phyloP scores from a whole-genome alignment of 1,140 invertebrate genomes.

The Drosophila suzukii region DNA sequence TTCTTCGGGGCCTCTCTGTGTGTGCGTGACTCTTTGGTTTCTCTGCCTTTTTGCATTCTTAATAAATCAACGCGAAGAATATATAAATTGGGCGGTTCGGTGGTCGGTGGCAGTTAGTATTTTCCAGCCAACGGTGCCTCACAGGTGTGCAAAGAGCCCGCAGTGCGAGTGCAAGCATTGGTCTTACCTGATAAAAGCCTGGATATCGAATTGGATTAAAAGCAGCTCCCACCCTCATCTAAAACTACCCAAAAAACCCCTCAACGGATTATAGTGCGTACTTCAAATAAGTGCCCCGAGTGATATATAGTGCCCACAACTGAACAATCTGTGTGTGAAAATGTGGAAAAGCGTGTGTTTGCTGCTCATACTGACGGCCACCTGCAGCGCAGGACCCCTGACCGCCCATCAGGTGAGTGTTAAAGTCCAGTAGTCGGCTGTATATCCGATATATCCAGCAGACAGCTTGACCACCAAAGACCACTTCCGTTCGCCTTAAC shows the following conservation, averaged over 20 bases:
- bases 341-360: conserved; percentile 61
- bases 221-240: not conserved
- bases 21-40: conserved; percentile 50
- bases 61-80: conserved; percentile 84
- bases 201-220: conserved; percentile 72
- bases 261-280: conserved; percentile 17
- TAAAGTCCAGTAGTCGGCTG: not conserved
- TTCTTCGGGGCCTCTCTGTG: conserved; percentile 26
- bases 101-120: conserved; percentile 82
- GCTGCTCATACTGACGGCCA: conserved; percentile 53
- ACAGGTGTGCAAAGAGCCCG: conserved; percentile 66
- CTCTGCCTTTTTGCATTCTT: conserved; percentile 84
- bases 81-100: conserved; percentile 83
- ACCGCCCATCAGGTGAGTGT: conserved; percentile 66
- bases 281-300: conserved; percentile 15
- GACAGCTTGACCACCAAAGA: conserved; percentile 39
- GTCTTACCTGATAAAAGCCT: conserved; percentile 35
- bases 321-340: conserved; percentile 43
- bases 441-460: conserved; percentile 9
- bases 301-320: conserved; percentile 43
- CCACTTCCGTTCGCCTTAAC: conserved; percentile 72
- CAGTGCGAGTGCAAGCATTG: conserved; percentile 84
- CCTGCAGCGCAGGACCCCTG: conserved; percentile 70
- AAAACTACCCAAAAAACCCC: not conserved
- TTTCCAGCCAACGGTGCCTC: conserved; percentile 84